Conservation (phyloP, 2,113 vertebrate genomes). For the Channa argus region DNA sequence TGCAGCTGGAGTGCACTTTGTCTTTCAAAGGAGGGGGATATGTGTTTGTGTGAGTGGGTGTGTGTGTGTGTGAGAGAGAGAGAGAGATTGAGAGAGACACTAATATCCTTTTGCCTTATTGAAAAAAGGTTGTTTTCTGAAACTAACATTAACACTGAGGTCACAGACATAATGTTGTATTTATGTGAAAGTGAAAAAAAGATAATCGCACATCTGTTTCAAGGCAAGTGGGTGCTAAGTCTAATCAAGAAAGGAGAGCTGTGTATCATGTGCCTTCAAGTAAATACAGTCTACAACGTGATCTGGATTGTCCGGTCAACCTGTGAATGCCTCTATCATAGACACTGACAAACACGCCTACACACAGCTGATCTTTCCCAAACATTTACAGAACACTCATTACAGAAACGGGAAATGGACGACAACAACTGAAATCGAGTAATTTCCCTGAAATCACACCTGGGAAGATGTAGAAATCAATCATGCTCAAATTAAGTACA, state of each 20-base stretch:
- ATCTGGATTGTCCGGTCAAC: constrained; percentile 22
- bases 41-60: background rate
- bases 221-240: background rate
- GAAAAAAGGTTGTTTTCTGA: constrained; percentile 37
- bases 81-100: background rate
- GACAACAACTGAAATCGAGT: constrained; percentile 48
- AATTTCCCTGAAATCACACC: constrained; percentile 47
- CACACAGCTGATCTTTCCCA: constrained; percentile 51
- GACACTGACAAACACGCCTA: constrained; percentile 61
- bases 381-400: constrained; percentile 69
- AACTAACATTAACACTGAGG: constrained; percentile 42
- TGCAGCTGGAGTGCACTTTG: constrained; percentile 30
- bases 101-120: constrained; percentile 10
- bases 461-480: constrained; percentile 37
- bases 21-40: background rate
- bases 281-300: constrained; percentile 42
- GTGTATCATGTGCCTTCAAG: constrained; percentile 3
- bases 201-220: constrained; percentile 42
- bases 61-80: too few relatives aligned
- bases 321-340: constrained; percentile 19
- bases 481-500: constrained; percentile 15
- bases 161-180: constrained; percentile 41
- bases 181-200: constrained; percentile 30
- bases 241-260: background rate
- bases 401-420: constrained; percentile 43